phyloP scores from a whole-genome alignment of 2,113 vertebrate genomes.

The Natator depressus region DNA sequence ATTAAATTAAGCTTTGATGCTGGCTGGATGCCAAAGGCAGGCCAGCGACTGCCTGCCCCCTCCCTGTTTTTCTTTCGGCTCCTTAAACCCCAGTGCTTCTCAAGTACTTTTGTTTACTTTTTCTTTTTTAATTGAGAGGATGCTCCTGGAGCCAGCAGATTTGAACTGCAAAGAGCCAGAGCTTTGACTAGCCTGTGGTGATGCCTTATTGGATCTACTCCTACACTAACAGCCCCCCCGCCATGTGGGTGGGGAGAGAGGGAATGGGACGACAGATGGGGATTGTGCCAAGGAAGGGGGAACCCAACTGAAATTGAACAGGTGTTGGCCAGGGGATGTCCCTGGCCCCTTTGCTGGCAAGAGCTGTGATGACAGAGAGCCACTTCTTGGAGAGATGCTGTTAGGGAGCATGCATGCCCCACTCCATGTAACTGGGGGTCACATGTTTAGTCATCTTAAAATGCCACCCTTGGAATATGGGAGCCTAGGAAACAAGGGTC shows the following conservation, averaged over 20 bases:
- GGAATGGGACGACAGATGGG: neutral
- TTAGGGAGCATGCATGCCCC: neutral
- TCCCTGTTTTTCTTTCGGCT: neutral
- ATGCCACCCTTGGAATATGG: neutral
- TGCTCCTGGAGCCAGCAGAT: neutral
- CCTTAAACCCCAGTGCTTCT: neutral
- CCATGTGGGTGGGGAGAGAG: neutral
- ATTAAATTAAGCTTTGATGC: conserved; percentile 24
- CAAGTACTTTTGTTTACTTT: neutral
- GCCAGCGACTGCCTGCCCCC: neutral
- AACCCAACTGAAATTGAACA: neutral
- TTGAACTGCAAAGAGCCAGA: neutral
- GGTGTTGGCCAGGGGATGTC: neutral
- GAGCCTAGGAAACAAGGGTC: neutral
- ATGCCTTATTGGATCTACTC: neutral
- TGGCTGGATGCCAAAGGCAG: conserved; percentile 40
- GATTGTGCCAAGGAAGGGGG: neutral
- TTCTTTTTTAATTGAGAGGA: neutral
- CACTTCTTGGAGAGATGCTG: neutral
- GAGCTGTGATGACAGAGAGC: neutral
- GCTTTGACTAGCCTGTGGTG: neutral
- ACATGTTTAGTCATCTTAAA: neutral
- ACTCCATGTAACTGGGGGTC: neutral
- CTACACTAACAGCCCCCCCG: neutral
- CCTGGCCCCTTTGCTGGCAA: neutral